phyloP scores from a whole-genome alignment of 1,140 invertebrate genomes.

The Bombus cullumanus region DNA sequence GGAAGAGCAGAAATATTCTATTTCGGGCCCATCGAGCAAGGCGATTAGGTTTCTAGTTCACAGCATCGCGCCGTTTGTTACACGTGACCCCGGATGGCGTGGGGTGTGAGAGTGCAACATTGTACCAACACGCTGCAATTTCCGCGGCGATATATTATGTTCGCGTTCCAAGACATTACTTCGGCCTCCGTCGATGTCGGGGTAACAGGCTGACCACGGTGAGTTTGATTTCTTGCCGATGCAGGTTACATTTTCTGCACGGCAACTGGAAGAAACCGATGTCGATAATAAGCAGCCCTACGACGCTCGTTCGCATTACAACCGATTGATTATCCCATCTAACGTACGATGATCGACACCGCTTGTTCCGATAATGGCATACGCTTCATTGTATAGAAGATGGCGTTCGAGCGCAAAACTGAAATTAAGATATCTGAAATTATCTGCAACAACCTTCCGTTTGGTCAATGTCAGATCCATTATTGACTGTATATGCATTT shows the following conservation, averaged over 20 bases:
- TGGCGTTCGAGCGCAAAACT: background rate
- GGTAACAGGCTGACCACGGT: background rate
- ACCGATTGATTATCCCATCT: constrained; percentile 20
- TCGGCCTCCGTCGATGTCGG: constrained; percentile 36
- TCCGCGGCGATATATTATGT: constrained; percentile 39
- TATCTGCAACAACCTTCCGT: background rate
- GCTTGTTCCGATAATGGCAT: background rate
- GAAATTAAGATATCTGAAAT: background rate
- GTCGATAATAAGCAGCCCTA: constrained; percentile 15
- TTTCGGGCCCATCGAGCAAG: background rate
- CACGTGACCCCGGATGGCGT: constrained; percentile 42
- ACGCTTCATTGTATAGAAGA: background rate
- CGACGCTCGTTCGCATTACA: background rate
- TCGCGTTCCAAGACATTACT: constrained; percentile 38
- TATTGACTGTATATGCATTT: background rate
- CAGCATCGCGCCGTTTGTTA: constrained; percentile 38
- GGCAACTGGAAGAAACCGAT: background rate
- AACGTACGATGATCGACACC: constrained; percentile 6
- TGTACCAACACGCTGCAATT: constrained; percentile 41
- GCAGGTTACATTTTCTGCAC: background rate
- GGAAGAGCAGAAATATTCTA: background rate
- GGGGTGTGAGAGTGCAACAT: constrained; percentile 39
- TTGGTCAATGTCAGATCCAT: too few species aligned
- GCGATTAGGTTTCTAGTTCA: constrained; percentile 40
- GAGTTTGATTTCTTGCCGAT: constrained; percentile 27